Evolutionary conservation across 1,140 invertebrate species (phyloP).

Genomic region (Drosophila pandora): DNA sequence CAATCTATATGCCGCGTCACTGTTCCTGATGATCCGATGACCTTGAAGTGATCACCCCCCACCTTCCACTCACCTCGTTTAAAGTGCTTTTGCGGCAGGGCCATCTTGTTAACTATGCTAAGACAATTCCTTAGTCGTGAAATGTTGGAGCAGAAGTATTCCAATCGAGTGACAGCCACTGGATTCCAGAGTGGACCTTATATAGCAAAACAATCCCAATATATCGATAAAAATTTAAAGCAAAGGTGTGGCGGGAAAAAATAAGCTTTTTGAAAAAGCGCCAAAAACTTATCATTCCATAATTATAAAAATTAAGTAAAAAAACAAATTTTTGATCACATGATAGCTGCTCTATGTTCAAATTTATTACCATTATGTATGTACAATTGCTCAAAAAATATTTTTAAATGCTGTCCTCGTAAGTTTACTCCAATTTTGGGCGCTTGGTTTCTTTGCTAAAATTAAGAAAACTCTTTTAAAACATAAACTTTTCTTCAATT

Average conservation of each 20-base stretch:
- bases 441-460: constrained; percentile 41
- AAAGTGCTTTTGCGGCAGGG: constrained; percentile 62
- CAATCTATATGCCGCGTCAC: constrained; percentile 33
- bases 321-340: constrained; percentile 1
- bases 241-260: neutral
- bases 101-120: constrained; percentile 23
- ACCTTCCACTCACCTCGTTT: constrained; percentile 58
- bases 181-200: neutral
- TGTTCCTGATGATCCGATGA: constrained; percentile 13
- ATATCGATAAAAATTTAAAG: constrained; percentile 15
- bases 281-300: neutral
- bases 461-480: neutral
- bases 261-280: neutral
- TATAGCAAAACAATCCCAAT: constrained; percentile 4
- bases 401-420: neutral
- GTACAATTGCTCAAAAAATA: neutral
- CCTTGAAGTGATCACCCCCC: constrained; percentile 28
- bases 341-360: neutral
- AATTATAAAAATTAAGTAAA: neutral
- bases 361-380: constrained; percentile 3
- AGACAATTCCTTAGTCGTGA: constrained; percentile 9
- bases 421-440: constrained; percentile 28
- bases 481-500: neutral
- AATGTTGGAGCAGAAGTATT: constrained; percentile 12
- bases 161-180: constrained; percentile 12